Conservation (phyloP, 2,113 vertebrate species). For the Mustela nigripes region DNA sequence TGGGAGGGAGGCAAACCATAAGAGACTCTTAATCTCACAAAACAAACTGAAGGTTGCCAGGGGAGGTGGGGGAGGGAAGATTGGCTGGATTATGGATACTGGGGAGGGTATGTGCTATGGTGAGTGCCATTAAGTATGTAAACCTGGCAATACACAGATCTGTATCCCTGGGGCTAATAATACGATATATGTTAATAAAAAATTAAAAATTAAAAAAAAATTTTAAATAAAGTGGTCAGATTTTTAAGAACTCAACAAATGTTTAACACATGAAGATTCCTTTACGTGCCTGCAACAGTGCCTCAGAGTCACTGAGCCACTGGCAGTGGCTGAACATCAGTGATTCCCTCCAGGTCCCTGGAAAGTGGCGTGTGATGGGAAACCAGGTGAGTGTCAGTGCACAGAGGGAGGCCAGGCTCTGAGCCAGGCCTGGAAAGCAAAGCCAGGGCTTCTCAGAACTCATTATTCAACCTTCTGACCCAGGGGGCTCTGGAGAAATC, state of each 20-base stretch:
- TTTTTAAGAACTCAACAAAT: not conserved
- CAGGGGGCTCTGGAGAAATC: not conserved
- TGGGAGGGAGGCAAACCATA: too few relatives aligned
- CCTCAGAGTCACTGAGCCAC: not conserved
- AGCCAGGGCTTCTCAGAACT: not conserved
- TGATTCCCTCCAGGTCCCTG: not conserved
- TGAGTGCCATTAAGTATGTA: too few relatives aligned
- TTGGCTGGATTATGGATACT: too few relatives aligned
- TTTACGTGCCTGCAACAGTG: fast-evolving
- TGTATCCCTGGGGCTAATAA: too few relatives aligned
- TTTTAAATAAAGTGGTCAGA: not conserved
- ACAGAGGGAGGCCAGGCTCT: not conserved
- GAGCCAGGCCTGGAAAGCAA: not conserved
- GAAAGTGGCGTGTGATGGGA: not conserved
- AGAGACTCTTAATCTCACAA: too few relatives aligned
- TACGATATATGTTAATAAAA: too few relatives aligned
- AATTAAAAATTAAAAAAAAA: too few relatives aligned
- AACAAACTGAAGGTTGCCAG: too few relatives aligned
- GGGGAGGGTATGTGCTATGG: too few relatives aligned
- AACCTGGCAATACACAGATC: too few relatives aligned
- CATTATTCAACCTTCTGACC: not conserved
- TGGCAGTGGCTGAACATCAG: not conserved
- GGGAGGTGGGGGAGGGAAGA: too few relatives aligned
- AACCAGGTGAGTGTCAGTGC: not conserved
- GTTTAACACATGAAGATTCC: not conserved